phyloP scores from a whole-genome alignment of 2,888 invertebrate genomes.

The Apoderus coryli region DNA sequence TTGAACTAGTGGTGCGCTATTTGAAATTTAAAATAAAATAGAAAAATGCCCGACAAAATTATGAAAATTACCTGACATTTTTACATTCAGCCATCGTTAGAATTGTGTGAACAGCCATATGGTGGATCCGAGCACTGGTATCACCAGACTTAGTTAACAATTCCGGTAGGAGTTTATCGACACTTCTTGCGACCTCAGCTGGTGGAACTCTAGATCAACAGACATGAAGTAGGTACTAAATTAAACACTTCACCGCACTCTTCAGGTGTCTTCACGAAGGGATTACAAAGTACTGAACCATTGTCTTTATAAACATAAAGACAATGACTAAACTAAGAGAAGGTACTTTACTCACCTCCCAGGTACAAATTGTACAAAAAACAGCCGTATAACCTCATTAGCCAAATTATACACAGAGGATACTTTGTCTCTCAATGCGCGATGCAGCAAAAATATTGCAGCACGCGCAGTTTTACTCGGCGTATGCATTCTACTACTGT shows the following conservation, averaged over 20 bases:
- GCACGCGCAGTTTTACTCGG: conserved; percentile 74
- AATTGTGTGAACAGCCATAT: conserved; percentile 76
- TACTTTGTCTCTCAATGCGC: conserved; percentile 74
- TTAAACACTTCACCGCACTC: too few species aligned
- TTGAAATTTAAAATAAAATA: too few species aligned
- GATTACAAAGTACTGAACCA: too few species aligned
- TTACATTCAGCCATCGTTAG: conserved; percentile 73
- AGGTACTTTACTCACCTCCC: conserved; percentile 40
- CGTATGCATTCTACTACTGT: conserved; percentile 34
- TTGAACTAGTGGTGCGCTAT: too few species aligned
- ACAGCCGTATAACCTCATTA: conserved; percentile 63
- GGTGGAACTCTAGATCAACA: conserved; percentile 51
- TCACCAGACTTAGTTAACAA: conserved; percentile 75
- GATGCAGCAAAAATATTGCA: conserved; percentile 61
- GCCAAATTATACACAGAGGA: conserved; percentile 78
- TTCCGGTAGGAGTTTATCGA: conserved; percentile 73
- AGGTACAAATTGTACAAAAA: conserved; percentile 74
- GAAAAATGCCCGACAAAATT: too few species aligned
- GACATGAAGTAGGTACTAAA: too few species aligned
- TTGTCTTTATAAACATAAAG: conserved; percentile 5
- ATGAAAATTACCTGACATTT: conserved; percentile 58
- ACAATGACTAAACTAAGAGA: conserved; percentile 1
- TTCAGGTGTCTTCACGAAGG: too few species aligned
- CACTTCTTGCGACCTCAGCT: conserved; percentile 66
- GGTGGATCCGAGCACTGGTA: conserved; percentile 73